Evolutionary conservation across 2,113 vertebrate species (phyloP).

Genomic region (Scolopax mira): DNA sequence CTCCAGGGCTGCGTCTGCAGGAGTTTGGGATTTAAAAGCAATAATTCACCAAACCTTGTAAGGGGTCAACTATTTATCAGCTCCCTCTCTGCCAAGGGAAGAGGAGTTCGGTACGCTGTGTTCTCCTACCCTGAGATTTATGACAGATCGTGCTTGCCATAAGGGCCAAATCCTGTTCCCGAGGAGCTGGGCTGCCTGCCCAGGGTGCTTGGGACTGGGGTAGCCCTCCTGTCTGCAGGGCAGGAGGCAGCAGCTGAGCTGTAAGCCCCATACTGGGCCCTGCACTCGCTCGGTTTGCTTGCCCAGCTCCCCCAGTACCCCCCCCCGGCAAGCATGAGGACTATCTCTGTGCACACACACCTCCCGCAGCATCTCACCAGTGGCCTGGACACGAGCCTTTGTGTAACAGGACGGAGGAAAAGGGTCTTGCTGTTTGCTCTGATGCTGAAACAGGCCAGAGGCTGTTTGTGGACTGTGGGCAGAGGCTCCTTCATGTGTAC

Average conservation of each 20-base stretch:
- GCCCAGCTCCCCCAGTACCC: neutral
- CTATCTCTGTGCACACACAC: accelerated
- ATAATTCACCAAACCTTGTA: slow-evolving; percentile 18
- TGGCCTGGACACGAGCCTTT: neutral
- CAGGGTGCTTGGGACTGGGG: neutral
- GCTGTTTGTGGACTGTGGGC: no score
- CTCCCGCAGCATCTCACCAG: neutral
- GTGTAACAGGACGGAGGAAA: neutral
- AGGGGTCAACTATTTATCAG: slow-evolving; percentile 51
- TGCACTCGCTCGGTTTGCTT: neutral
- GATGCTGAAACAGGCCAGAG: no score
- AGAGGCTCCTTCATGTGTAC: neutral
- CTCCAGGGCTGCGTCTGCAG: neutral
- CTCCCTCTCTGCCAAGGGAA: slow-evolving; percentile 22
- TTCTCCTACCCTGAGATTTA: slow-evolving; percentile 30
- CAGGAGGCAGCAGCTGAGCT: accelerated
- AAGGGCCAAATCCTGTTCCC: neutral
- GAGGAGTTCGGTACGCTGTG: neutral
- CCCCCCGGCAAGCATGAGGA: accelerated
- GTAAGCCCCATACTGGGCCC: neutral
- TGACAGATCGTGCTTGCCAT: neutral
- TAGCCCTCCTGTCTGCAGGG: neutral
- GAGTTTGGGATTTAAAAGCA: neutral
- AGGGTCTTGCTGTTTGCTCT: neutral
- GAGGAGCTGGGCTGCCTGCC: neutral